Conservation (phyloP, 2,113 vertebrate genomes). For the Calypte anna region DNA sequence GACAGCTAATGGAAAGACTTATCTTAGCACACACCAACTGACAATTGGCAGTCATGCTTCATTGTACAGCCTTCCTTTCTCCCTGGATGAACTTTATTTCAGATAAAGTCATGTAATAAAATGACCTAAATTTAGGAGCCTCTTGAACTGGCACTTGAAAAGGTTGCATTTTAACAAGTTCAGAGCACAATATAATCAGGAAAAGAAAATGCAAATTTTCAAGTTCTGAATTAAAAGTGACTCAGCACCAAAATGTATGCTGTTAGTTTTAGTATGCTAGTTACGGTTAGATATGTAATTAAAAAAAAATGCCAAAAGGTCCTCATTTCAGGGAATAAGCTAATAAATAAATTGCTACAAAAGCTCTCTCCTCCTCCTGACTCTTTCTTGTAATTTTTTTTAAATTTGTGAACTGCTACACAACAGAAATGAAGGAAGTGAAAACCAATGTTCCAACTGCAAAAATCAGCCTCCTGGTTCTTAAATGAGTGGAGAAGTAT, state of each 20-base stretch:
- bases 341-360: neutral
- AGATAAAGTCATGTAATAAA: neutral
- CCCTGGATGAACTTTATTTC: neutral
- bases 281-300: neutral
- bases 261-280: neutral
- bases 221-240: conserved; percentile 21
- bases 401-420: neutral
- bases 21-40: neutral
- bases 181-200: neutral
- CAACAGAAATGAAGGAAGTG: neutral
- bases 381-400: no score
- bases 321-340: neutral
- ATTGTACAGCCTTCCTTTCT: neutral
- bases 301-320: neutral
- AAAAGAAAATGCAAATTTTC: neutral
- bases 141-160: neutral
- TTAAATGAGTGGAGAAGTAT: neutral
- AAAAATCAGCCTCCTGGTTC: neutral
- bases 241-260: neutral
- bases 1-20: neutral
- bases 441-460: neutral
- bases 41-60: neutral
- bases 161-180: neutral
- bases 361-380: neutral
- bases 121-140: neutral